Conservation (phyloP, 2,888 invertebrate genomes). For the Helobdella robusta region DNA sequence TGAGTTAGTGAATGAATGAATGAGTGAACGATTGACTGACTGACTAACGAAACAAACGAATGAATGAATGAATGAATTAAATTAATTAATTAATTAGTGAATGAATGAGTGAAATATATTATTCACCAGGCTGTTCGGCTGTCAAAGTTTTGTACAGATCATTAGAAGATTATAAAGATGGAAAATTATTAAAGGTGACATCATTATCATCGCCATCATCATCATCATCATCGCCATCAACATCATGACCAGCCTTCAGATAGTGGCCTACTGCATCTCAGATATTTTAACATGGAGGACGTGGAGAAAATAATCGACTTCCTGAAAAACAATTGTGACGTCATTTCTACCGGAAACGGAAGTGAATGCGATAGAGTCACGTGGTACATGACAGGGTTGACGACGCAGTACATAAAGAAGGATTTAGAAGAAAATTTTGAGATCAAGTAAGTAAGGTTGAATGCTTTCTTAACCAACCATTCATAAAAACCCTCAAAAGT, state of each 20-base stretch:
- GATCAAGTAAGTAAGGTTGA: conserved; percentile 19
- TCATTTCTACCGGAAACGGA: no score
- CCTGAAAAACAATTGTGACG: conserved; percentile 3
- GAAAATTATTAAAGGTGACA: conserved; percentile 10
- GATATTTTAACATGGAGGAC: conserved; percentile 4
- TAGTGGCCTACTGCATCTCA: not conserved
- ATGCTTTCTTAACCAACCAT: no score
- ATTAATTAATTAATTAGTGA: no score
- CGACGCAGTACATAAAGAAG: not conserved
- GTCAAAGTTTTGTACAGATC: conserved; percentile 5
- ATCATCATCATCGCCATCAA: not conserved
- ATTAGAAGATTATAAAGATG: conserved; percentile 1
- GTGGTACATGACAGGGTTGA: conserved; percentile 13
- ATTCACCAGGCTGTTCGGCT: not conserved
- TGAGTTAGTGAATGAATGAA: no score
- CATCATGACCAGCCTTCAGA: not conserved
- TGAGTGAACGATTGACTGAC: no score
- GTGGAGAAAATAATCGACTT: conserved; percentile 1
- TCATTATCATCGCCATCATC: not conserved
- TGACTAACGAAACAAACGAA: no score
- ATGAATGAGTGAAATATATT: no score
- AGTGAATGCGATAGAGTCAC: no score
- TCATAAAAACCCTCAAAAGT: no score
- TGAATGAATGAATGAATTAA: no score
- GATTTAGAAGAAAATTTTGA: conserved; percentile 5